Base-by-base conservation (phyloP, 2,888 invertebrate genomes). In the Mimas tiliae region DNA sequence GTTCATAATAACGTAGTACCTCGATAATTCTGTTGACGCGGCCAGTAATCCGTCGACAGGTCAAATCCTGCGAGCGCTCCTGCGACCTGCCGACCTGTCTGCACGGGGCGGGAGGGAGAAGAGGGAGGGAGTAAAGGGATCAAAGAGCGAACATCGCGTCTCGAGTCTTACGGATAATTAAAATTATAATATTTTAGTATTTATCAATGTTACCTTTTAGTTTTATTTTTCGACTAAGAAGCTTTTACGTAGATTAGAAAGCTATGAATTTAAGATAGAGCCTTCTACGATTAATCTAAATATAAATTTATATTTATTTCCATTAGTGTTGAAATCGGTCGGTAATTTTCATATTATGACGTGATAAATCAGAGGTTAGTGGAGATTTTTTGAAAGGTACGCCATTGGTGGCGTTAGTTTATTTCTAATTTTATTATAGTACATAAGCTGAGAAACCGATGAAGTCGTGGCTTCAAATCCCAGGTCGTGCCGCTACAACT, bases 141-240 rank as follows among this genome's bases (percentile, higher is more conserved):
- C 42, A 58, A 42, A 58, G 58, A 42, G 42, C 42, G 42, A 19
- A 12, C 12, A 12, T 12, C 58, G 16, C 34, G 38, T 42, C 42
- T 58, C 19, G 19, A 38, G 11, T 12, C 12, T 38, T 12, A 12
- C 12, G 19, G 42, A 19, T 58, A 11, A 42, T 42, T 58, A 38
- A 19, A 42, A 58, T 58, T 45, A 53, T 53, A 27, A 27, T 14
- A 53, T 53, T 34, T 53, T 21, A 53, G n/a, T 45, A 45, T 45
- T 45, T 14, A 11, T 45, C 12, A 45, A 45, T 45, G 12, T 9
- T 45, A 6, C 8, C 1, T 12, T 8, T 11, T 11, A 12, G 34
- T 55, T 38, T 48, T n/a, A 50, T 50, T 8, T 19, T 50, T 45
- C 11, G 7, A 45, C 14, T 14, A 4, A 45, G n/a, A 38, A 14